Evolutionary conservation across 2,113 vertebrate genomes (phyloP).

Genomic region (Calypte anna): DNA sequence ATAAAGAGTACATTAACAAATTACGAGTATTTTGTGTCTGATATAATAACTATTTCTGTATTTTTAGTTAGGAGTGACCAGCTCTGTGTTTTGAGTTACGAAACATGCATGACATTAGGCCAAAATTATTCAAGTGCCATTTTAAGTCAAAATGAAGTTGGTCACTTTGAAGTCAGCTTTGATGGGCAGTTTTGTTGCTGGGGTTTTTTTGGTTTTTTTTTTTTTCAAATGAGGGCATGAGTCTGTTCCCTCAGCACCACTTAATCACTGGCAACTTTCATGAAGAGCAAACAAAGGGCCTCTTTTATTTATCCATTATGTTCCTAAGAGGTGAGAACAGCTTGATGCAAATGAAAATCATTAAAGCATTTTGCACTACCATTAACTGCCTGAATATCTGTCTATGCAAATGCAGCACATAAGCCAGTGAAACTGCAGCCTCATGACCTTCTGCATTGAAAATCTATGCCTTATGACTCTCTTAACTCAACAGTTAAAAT

Average conservation of each 20-base stretch:
- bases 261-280: constrained; percentile 59
- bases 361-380: constrained; percentile 56
- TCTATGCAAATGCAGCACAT: constrained; percentile 43
- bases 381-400: constrained; percentile 57
- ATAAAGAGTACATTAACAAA: neutral
- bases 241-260: constrained; percentile 34
- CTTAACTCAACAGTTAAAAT: constrained; percentile 24
- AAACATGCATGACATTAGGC: constrained; percentile 45
- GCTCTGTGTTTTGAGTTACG: constrained; percentile 28
- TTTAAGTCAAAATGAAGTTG: constrained; percentile 44
- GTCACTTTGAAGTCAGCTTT: constrained; percentile 62
- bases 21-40: neutral
- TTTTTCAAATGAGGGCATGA: neutral
- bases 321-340: constrained; percentile 64
- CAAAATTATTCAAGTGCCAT: constrained; percentile 34
- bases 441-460: constrained; percentile 35
- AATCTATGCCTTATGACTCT: constrained; percentile 41
- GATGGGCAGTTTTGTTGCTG: constrained; percentile 29
- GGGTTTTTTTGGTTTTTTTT: no score
- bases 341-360: constrained; percentile 72
- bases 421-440: constrained; percentile 41
- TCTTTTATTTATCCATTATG: constrained; percentile 66
- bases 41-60: neutral
- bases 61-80: constrained; percentile 7
- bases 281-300: constrained; percentile 58